A percentile compares a stretch with the other conserved stretches of the same genome.
phyloP scores from a whole-genome alignment of 2,888 invertebrate species.

The Papilio demoleus region DNA sequence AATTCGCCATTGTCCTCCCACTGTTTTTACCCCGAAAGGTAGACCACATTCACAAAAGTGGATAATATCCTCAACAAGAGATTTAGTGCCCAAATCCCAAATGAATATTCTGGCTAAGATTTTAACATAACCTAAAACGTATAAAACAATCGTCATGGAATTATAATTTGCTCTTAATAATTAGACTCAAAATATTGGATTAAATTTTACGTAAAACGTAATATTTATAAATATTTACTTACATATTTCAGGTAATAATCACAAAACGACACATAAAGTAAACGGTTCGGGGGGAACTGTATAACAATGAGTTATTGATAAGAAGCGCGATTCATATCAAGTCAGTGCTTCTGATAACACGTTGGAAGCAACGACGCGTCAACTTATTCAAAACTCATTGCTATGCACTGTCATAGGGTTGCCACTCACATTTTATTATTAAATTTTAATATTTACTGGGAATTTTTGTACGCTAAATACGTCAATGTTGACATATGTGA shows the following conservation, averaged over 20 bases:
- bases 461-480: not conserved
- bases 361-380: not conserved
- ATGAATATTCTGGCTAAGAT: too few relatives aligned
- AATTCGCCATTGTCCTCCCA: too few relatives aligned
- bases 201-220: too few relatives aligned
- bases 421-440: not conserved
- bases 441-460: not conserved
- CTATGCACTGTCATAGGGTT: constrained; percentile 5
- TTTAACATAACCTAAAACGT: too few relatives aligned
- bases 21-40: too few relatives aligned
- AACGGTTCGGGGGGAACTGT: not conserved
- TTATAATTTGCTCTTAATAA: too few relatives aligned
- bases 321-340: constrained; percentile 23
- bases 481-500: too few relatives aligned
- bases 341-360: constrained; percentile 17
- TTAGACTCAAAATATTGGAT: too few relatives aligned
- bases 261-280: constrained; percentile 1
- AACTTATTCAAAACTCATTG: not conserved
- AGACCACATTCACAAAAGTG: too few relatives aligned
- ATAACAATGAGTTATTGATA: constrained; percentile 21
- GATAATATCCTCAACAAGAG: too few relatives aligned
- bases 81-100: too few relatives aligned
- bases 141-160: too few relatives aligned
- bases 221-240: not conserved
- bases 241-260: constrained; percentile 10